Percentiles rank a stretch among this genome's conserved stretches.
Evolutionary conservation across 2,797 vertebrate genomes (phyloP).

Genomic region (Clarias pachynema): DNA sequence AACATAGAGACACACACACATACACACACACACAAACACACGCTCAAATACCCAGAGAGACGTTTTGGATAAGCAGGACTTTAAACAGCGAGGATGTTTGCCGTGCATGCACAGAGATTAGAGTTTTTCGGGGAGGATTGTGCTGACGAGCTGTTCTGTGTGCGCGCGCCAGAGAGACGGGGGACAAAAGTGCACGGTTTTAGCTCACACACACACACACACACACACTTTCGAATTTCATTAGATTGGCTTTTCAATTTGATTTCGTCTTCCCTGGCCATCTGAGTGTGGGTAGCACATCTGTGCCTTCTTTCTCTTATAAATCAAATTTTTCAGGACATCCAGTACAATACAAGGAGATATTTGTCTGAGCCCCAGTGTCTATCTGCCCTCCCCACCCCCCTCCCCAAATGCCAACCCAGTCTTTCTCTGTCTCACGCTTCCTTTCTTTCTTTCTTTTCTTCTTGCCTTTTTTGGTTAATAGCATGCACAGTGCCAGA

Average conservation of each 20-base stretch:
- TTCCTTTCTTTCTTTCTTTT: not conserved
- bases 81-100: conserved; percentile 62
- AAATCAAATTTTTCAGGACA: conserved; percentile 47
- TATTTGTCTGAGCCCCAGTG: conserved; percentile 35
- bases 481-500: conserved; percentile 59
- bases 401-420: not conserved
- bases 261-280: conserved; percentile 8
- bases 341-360: conserved; percentile 62
- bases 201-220: not conserved
- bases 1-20: not conserved
- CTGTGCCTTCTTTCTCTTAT: conserved; percentile 26
- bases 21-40: not conserved
- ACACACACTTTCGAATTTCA: conserved; percentile 24
- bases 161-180: conserved; percentile 28
- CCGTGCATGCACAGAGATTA: conserved; percentile 66
- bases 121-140: conserved; percentile 52
- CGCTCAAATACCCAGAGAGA: conserved; percentile 23
- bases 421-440: not conserved
- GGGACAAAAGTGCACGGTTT: conserved; percentile 14
- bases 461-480: conserved; percentile 36
- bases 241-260: conserved; percentile 24
- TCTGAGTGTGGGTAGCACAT: conserved; percentile 15
- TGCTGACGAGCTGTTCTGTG: conserved; percentile 66
- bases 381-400: not conserved
- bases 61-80: conserved; percentile 54